These are phyloP conservation scores for Neoseiulus cucumeris DNA, from an alignment of 1,140 invertebrate species.

Conservation along the genomic window DNA sequence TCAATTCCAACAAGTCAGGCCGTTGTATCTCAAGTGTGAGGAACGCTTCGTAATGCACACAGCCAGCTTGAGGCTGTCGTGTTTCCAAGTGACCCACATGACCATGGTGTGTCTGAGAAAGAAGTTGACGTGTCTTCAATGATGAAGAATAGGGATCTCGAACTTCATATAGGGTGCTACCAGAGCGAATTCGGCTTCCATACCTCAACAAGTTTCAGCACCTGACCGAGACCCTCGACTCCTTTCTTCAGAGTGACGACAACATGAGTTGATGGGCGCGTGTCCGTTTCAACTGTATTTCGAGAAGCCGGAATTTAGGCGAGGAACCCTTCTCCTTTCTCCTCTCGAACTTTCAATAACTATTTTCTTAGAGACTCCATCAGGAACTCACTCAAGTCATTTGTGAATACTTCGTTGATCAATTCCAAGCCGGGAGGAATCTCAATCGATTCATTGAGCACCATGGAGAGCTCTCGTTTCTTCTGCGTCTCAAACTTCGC, in stretches of 20 bases:
- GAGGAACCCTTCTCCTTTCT: no score
- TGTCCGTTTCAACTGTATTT: slow-evolving; percentile 26
- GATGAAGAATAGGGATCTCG: not conserved
- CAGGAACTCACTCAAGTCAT: not conserved
- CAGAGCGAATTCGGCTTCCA: slow-evolving; percentile 13
- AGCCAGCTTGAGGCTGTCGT: slow-evolving; percentile 43
- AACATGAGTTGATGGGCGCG: slow-evolving; percentile 42
- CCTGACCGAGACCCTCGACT: slow-evolving; percentile 56
- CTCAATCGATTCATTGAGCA: slow-evolving; percentile 21
- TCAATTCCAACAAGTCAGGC: slow-evolving; percentile 51
- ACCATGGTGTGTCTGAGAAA: slow-evolving; percentile 52
- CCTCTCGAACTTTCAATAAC: slow-evolving; percentile 14
- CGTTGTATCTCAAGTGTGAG: slow-evolving; percentile 63
- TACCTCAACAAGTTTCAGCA: slow-evolving; percentile 69
- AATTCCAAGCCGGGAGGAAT: slow-evolving; percentile 19
- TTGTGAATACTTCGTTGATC: slow-evolving; percentile 17
- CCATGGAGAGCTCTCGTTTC: slow-evolving; percentile 49
- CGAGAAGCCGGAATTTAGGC: no score
- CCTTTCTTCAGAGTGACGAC: slow-evolving; percentile 64
- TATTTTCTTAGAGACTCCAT: not conserved
- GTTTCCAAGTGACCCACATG: slow-evolving; percentile 69
- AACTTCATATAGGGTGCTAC: not conserved
- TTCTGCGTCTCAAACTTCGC: slow-evolving; percentile 86
- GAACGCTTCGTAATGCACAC: slow-evolving; percentile 59
- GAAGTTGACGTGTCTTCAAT: not conserved